phyloP scores from a whole-genome alignment of 1,140 invertebrate genomes.

The Drosophila kurseongensis region DNA sequence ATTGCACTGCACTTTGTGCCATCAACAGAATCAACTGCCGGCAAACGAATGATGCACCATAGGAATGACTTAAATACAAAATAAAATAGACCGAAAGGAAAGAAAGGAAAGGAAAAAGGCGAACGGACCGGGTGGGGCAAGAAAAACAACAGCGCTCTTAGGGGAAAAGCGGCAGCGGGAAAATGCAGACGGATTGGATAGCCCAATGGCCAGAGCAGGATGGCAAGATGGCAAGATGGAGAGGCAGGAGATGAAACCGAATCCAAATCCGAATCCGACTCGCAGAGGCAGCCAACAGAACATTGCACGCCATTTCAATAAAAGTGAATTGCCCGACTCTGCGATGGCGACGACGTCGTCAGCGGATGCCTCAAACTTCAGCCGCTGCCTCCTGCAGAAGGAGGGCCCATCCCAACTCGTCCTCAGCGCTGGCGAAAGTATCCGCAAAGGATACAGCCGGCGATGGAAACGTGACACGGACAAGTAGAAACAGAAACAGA shows the following conservation, averaged over 20 bases:
- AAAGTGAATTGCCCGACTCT: slow-evolving; percentile 81
- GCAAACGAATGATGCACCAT: slow-evolving; percentile 76
- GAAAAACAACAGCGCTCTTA: slow-evolving; percentile 14
- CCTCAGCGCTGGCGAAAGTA: slow-evolving; percentile 49
- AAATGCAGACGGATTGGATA: slow-evolving; percentile 57
- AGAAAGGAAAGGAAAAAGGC: slow-evolving; percentile 45
- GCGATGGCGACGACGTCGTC: slow-evolving; percentile 40
- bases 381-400: slow-evolving; percentile 40
- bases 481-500: not conserved
- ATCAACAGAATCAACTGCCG: slow-evolving; percentile 82
- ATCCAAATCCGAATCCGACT: slow-evolving; percentile 54
- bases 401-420: slow-evolving; percentile 24
- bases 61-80: slow-evolving; percentile 78
- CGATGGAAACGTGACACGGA: slow-evolving; percentile 37
- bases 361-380: slow-evolving; percentile 68
- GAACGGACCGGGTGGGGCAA: slow-evolving; percentile 11
- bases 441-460: slow-evolving; percentile 52
- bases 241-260: slow-evolving; percentile 47
- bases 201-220: slow-evolving; percentile 38
- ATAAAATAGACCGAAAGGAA: slow-evolving; percentile 70
- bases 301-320: slow-evolving; percentile 84
- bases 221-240: slow-evolving; percentile 38
- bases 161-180: slow-evolving; percentile 12
- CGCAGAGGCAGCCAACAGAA: slow-evolving; percentile 59
- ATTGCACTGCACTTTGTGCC: slow-evolving; percentile 84